Conservation (phyloP, 2,797 vertebrate genomes). For the Rhinophrynus dorsalis region DNA sequence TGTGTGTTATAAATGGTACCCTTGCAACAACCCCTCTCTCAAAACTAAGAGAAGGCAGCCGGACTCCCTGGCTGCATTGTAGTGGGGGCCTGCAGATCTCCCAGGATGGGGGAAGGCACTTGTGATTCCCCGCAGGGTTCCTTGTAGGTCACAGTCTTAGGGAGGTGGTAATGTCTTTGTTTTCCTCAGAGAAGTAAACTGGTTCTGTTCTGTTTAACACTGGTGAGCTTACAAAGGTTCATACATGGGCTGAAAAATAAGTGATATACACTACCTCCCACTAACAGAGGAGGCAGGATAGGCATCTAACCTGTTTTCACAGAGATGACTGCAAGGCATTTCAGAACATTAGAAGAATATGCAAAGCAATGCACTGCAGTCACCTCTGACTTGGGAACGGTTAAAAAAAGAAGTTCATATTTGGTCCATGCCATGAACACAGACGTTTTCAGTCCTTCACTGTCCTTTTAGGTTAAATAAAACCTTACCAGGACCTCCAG, state of each 20-base stretch:
- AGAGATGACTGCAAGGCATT: not conserved
- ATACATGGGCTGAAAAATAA: not conserved
- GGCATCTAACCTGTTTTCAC: no score
- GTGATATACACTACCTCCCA: no score
- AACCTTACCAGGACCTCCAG: no score
- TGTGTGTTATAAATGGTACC: not conserved
- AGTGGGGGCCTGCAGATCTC: not conserved
- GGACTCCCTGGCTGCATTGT: not conserved
- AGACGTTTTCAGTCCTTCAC: no score
- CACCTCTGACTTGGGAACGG: not conserved
- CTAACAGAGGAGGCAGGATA: no score
- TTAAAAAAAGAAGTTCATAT: no score
- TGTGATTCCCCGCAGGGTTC: constrained; percentile 1
- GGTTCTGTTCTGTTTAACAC: constrained; percentile 20
- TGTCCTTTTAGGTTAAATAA: no score
- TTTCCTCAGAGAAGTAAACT: not conserved
- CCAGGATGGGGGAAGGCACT: constrained; percentile 36
- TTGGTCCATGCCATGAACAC: no score
- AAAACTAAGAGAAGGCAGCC: not conserved
- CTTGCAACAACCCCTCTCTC: not conserved
- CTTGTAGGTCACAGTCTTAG: not conserved
- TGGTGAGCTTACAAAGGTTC: constrained; percentile 2
- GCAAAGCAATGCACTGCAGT: not conserved
- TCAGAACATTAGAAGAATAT: not conserved
- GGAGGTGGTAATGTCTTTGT: not conserved